These are phyloP conservation scores for Hirtodrosophila cameraria DNA, from an alignment of 2,888 invertebrate genomes.

Conservation along the genomic window DNA sequence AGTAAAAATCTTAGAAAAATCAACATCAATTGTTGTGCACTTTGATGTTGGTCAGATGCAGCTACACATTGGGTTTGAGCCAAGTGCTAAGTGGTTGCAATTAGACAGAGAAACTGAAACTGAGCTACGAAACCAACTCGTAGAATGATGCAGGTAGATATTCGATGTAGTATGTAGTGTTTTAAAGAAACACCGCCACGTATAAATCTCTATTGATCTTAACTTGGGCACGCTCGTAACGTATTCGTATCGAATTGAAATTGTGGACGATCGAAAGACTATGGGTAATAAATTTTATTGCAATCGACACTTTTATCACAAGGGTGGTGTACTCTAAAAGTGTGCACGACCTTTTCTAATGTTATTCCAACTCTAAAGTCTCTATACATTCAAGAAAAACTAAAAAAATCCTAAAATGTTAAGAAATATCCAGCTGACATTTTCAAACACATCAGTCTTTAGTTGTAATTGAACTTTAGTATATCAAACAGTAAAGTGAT, in stretches of 20 bases:
- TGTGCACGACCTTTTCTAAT: constrained; percentile 23
- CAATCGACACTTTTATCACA: constrained; percentile 80
- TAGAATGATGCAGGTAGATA: constrained; percentile 46
- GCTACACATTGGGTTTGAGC: constrained; percentile 13
- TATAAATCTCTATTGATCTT: constrained; percentile 37
- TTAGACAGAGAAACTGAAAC: constrained; percentile 58
- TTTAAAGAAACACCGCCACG: constrained; percentile 14
- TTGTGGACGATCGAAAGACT: constrained; percentile 48
- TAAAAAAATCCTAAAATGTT: too few species aligned
- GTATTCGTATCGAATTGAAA: constrained; percentile 52
- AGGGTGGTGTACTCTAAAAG: constrained; percentile 4
- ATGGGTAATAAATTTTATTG: constrained; percentile 79
- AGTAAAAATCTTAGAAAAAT: constrained; percentile 46
- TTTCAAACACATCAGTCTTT: too few species aligned
- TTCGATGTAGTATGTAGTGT: constrained; percentile 11
- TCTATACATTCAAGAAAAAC: too few species aligned
- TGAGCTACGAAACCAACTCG: constrained; percentile 5
- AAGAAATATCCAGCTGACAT: too few species aligned
- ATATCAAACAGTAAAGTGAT: too few species aligned
- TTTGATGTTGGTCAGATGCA: constrained; percentile 22
- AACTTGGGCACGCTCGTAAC: constrained; percentile 27
- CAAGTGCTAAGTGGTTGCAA: constrained; percentile 77
- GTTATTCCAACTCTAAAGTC: not conserved
- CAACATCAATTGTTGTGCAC: constrained; percentile 68
- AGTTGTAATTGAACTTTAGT: too few species aligned